A percentile compares a stretch with the other conserved stretches of the same genome.
Conservation (phyloP, 1,140 invertebrate genomes). For the Hetaerina americana region DNA sequence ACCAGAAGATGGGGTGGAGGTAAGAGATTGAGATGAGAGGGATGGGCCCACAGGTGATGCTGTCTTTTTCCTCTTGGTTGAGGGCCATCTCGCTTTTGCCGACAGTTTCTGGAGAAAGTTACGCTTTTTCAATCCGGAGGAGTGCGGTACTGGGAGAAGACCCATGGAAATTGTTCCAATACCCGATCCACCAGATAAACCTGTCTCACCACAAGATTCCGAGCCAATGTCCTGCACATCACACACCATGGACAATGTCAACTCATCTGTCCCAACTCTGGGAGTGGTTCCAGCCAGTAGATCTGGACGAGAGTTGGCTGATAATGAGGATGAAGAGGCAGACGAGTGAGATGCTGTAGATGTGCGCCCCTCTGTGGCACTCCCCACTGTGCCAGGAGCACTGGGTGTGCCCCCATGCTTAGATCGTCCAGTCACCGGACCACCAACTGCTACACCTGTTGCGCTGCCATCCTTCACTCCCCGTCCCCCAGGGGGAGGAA, state of each 20-base stretch:
- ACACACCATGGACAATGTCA: not conserved
- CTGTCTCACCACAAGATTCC: not conserved
- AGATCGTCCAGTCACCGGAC: not conserved
- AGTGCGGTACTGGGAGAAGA: not conserved
- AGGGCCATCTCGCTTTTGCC: slow-evolving; percentile 23
- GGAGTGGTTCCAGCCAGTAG: not conserved
- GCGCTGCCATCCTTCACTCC: not conserved
- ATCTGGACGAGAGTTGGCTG: not conserved
- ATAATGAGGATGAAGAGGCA: not conserved
- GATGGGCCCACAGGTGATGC: not conserved
- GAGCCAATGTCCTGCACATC: not conserved
- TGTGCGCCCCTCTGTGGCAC: not conserved
- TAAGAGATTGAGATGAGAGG: not conserved
- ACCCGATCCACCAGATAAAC: not conserved
- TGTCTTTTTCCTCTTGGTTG: slow-evolving; percentile 19
- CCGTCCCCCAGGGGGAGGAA: not conserved
- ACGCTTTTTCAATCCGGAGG: slow-evolving; percentile 2
- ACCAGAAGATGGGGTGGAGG: not conserved
- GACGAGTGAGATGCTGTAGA: not conserved
- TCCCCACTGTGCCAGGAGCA: not conserved
- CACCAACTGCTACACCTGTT: not conserved
- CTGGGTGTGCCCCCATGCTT: not conserved
- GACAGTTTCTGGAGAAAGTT: slow-evolving; percentile 25
- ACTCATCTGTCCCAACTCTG: not conserved
- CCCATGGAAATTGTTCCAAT: not conserved